These are phyloP conservation scores for Montifringilla adamsi DNA, from an alignment of 2,113 vertebrate genomes.

Conservation along the genomic window DNA sequence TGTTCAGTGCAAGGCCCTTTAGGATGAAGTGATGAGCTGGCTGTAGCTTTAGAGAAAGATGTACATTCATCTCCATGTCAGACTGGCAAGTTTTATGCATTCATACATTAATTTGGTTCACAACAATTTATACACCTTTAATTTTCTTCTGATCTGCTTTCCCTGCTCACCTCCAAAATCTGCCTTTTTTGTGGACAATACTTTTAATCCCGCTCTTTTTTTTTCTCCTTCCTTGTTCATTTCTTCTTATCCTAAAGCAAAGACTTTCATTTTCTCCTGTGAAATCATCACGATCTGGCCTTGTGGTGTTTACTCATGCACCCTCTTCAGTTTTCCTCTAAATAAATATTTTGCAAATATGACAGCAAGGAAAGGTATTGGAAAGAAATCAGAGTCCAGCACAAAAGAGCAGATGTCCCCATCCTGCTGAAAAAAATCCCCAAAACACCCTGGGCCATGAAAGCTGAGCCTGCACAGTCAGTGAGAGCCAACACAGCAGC, in stretches of 20 bases:
- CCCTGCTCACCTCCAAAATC: constrained; percentile 10
- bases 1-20: not conserved
- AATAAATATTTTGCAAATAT: constrained; percentile 37
- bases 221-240: not conserved
- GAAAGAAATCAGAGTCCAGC: not conserved
- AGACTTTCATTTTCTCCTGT: not conserved
- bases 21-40: not conserved
- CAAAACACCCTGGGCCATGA: not conserved
- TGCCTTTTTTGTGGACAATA: not conserved
- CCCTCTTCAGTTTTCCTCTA: not conserved
- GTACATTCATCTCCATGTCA: constrained; percentile 6
- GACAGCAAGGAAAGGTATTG: not conserved
- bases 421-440: not conserved
- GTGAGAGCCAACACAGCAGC: not conserved
- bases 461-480: not conserved
- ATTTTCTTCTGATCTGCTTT: not conserved
- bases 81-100: not conserved
- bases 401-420: not conserved
- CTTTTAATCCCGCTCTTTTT: not conserved
- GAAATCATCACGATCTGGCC: not conserved
- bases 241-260: not conserved
- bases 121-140: not conserved
- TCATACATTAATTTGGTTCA: constrained; percentile 31
- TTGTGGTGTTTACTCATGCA: not conserved
- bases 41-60: constrained; percentile 28